Percentiles rank a stretch among this genome's conserved stretches.
These are phyloP conservation scores for Ahaetulla prasina DNA, from an alignment of 2,113 vertebrate genomes.

Conservation along the genomic window DNA sequence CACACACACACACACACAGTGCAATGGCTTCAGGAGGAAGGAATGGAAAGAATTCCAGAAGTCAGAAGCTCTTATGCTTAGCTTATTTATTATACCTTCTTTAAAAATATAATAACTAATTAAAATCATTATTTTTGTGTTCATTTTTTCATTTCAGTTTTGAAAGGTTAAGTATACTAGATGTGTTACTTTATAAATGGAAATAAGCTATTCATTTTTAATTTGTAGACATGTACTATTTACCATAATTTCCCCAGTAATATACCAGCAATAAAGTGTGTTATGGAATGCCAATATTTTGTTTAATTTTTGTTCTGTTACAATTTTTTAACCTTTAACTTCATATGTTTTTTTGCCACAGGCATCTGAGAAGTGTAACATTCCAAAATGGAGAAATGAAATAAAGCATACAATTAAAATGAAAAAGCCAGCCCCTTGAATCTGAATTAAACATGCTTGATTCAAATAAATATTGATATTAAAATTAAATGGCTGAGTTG, in stretches of 20 bases:
- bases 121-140: neutral
- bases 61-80: neutral
- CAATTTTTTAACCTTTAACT: neutral
- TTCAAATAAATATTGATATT: slow-evolving; percentile 19
- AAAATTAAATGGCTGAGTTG: slow-evolving; percentile 15
- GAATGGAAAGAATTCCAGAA: neutral
- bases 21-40: slow-evolving; percentile 15
- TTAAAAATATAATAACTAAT: neutral
- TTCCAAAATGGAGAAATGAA: slow-evolving; percentile 30
- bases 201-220: slow-evolving; percentile 10
- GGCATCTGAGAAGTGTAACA: neutral
- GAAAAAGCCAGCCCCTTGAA: neutral
- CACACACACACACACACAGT: neutral
- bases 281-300: slow-evolving; percentile 17
- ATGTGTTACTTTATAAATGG: slow-evolving; percentile 13
- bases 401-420: slow-evolving; percentile 42
- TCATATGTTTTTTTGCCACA: slow-evolving; percentile 14
- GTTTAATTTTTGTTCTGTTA: neutral
- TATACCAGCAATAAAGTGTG: neutral
- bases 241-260: neutral
- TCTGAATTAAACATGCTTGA: neutral
- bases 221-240: neutral
- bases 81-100: neutral
- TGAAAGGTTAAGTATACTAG: slow-evolving; percentile 28
- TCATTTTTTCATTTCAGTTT: slow-evolving; percentile 23